Evolutionary conservation across 2,888 invertebrate genomes (phyloP), one percentile per base, ranked within the genome.

Genomic region (Muschampia plurimacula): DNA sequence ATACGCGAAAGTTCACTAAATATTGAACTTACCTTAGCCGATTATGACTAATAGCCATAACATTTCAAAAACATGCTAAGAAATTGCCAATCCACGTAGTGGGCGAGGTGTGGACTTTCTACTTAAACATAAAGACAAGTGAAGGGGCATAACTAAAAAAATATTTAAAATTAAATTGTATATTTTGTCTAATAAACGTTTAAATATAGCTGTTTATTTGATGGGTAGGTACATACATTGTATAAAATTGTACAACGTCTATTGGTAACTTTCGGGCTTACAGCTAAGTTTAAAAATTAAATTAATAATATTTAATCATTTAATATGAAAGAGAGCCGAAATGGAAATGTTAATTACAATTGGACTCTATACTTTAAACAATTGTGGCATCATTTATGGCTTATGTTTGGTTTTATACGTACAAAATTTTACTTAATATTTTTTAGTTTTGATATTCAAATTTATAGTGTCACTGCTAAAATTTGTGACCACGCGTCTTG

Each of bases 251-350:
- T 88, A 89, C 65, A 46, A 71, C 36, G 57, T 32, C n/a, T 57
- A 65, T 65, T 90, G 92, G 92, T 92, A 92, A 92, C 92, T 85
- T 85, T 87, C 87, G 83, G 84, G 82, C 86, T 89, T 90, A 87
- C 75, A 60, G 12, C 71, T 71, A 71, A 71, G 57, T 69, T 69
- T 69, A 69, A 63, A 55, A 63, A 78, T 77, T 79, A 76, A 77
- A 72, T 73, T 74, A 77, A 65, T 39, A 72, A 62, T 67, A 64
- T 52, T 52, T 15, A 55, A 49, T 64, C 65, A 64, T 22, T 22
- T 49, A 62, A 13, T 49, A 62, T 62, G 22, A 72, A 68, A 39
- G 10, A 73, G 68, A 73, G 64, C 64, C 67, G 22, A 68, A 73
- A 68, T 57, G 57, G 57, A 67, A 72, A 57, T 60, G 63, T 68